These are phyloP conservation scores for Tiliacea citrago DNA, from an alignment of 2,888 invertebrate species.

Conservation along the genomic window DNA sequence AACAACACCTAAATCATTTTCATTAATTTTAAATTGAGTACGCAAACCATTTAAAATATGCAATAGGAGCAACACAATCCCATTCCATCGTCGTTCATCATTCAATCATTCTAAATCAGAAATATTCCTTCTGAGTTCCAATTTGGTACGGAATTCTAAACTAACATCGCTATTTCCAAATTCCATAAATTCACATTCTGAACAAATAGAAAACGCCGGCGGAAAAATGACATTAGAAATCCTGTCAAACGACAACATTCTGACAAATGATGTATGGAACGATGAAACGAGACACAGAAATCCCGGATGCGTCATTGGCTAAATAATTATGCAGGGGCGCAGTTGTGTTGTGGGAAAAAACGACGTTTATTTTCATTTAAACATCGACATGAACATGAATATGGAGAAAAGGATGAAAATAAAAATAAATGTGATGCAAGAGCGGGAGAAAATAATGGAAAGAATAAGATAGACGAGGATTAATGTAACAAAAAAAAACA, in stretches of 20 bases:
- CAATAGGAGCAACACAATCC: neutral
- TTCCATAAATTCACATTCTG: slow-evolving; percentile 59
- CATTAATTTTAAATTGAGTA: neutral
- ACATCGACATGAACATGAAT: slow-evolving; percentile 24
- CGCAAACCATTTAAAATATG: slow-evolving; percentile 1
- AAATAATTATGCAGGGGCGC: slow-evolving; percentile 56
- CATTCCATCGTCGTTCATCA: slow-evolving; percentile 27
- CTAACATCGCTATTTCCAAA: slow-evolving; percentile 56
- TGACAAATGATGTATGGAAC: slow-evolving; percentile 60
- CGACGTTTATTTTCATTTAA: slow-evolving; percentile 46
- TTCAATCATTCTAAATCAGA: slow-evolving; percentile 43
- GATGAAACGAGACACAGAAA: slow-evolving; percentile 52
- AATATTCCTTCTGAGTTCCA: slow-evolving; percentile 56
- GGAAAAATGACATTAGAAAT: slow-evolving; percentile 63
- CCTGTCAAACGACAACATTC: slow-evolving; percentile 56
- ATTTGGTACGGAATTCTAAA: slow-evolving; percentile 31
- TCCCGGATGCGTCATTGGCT: slow-evolving; percentile 61
- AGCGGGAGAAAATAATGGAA: neutral
- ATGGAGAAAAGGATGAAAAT: slow-evolving; percentile 13
- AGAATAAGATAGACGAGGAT: neutral
- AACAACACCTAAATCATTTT: neutral
- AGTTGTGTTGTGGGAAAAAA: slow-evolving; percentile 46
- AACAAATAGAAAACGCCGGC: slow-evolving; percentile 54
- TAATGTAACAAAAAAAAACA: neutral
- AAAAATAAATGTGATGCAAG: slow-evolving; percentile 5